A percentile compares a stretch with the other conserved stretches of the same genome.
Conservation (phyloP, 2,888 invertebrate species). For the Uropetala carovei region DNA sequence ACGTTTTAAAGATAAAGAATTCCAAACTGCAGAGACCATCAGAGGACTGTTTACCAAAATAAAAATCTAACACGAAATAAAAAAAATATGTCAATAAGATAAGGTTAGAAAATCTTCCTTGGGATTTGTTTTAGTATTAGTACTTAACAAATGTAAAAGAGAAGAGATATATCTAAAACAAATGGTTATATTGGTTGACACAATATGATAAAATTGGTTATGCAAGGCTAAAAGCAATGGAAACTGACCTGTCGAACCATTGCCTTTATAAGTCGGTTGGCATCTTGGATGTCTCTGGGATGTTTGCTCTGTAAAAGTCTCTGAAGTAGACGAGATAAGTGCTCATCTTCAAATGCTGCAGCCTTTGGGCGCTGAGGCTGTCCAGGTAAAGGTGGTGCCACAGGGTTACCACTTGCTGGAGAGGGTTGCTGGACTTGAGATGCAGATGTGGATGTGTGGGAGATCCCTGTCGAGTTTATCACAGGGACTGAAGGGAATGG, state of each 20-base stretch:
- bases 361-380: slow-evolving; percentile 69
- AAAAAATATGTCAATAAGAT: too few relatives aligned
- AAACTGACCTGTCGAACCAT: slow-evolving; percentile 95
- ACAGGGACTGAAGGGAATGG: neutral
- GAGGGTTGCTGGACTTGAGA: neutral
- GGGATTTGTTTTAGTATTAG: too few relatives aligned
- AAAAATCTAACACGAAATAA: too few relatives aligned
- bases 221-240: slow-evolving; percentile 79
- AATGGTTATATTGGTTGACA: neutral
- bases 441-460: neutral
- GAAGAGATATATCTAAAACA: neutral
- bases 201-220: slow-evolving; percentile 66
- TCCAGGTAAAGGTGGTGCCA: slow-evolving; percentile 14
- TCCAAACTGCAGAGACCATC: too few relatives aligned
- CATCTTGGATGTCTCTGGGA: slow-evolving; percentile 95
- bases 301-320: slow-evolving; percentile 94
- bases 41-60: too few relatives aligned
- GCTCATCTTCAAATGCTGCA: slow-evolving; percentile 87
- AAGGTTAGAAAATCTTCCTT: too few relatives aligned
- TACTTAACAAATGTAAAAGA: neutral
- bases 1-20: too few relatives aligned
- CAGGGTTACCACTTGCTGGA: neutral
- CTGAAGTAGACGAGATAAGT: slow-evolving; percentile 89
- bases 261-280: slow-evolving; percentile 96
- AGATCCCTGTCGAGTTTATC: neutral